These are phyloP conservation scores for Heliconius himera DNA, from an alignment of 1,140 invertebrate genomes.

Conservation along the genomic window DNA sequence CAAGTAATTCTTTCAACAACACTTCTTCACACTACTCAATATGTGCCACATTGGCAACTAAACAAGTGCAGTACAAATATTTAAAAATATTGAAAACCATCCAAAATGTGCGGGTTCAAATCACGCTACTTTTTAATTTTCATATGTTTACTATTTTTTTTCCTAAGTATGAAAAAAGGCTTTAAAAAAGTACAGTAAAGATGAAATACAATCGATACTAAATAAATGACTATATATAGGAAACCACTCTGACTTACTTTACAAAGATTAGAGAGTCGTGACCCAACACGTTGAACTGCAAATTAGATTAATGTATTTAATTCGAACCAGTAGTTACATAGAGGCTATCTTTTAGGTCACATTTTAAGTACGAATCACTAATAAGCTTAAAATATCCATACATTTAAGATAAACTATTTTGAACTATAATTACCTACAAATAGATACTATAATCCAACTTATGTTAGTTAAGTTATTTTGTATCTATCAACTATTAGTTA, in stretches of 20 bases:
- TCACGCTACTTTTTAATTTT: too few relatives aligned
- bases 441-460: neutral
- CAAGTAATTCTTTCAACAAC: too few relatives aligned
- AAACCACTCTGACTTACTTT: neutral
- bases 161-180: neutral
- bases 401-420: neutral
- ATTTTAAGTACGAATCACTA: constrained; percentile 6
- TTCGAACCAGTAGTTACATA: constrained; percentile 10
- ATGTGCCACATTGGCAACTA: too few relatives aligned
- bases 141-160: too few relatives aligned
- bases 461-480: neutral
- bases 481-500: neutral
- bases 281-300: constrained; percentile 11
- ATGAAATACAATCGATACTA: neutral
- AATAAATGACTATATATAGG: neutral
- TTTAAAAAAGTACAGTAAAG: neutral
- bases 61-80: too few relatives aligned
- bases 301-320: constrained; percentile 16
- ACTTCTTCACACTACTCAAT: too few relatives aligned
- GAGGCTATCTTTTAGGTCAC: constrained; percentile 15
- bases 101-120: too few relatives aligned
- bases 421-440: neutral
- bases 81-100: too few relatives aligned
- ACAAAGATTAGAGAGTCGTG: constrained; percentile 10
- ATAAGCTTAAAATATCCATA: neutral